Evolutionary conservation across 2,888 invertebrate species (phyloP).

Genomic region (Fabriciana adippe): DNA sequence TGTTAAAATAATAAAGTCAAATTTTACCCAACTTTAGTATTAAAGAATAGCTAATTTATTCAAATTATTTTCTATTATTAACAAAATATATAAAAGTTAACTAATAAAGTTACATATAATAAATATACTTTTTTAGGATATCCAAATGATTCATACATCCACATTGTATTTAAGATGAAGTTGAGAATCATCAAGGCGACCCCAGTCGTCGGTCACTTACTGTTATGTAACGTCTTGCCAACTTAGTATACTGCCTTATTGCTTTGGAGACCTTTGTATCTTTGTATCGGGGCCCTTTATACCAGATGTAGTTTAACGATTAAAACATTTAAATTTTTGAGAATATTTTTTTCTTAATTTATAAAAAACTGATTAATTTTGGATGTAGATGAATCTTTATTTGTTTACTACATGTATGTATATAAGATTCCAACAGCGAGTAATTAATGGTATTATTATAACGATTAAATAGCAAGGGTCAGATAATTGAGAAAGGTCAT

Average conservation of each 20-base stretch:
- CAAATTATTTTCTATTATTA: background rate
- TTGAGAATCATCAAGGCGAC: conserved; percentile 49
- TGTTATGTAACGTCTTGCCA: conserved; percentile 53
- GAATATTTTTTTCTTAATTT: background rate
- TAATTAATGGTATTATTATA: conserved; percentile 9
- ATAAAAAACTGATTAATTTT: too few relatives aligned
- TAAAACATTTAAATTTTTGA: background rate
- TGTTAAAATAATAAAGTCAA: too few relatives aligned
- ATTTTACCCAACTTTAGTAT: too few relatives aligned
- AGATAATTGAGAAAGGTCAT: conserved; percentile 1
- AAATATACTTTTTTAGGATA: conserved; percentile 1
- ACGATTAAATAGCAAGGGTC: conserved; percentile 6
- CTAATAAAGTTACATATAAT: background rate
- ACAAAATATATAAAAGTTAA: background rate
- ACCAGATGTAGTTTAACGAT: background rate
- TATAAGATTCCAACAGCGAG: background rate
- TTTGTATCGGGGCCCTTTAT: background rate
- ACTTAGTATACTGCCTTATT: conserved; percentile 23
- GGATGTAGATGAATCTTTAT: too few relatives aligned
- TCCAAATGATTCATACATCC: conserved; percentile 42
- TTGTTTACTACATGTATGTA: too few relatives aligned
- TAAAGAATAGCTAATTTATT: too few relatives aligned
- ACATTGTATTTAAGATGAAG: conserved; percentile 51
- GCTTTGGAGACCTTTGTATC: conserved; percentile 9
- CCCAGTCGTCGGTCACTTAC: conserved; percentile 65